Evolutionary conservation across 2,113 vertebrate genomes (phyloP).

Genomic region (Siniperca chuatsi): DNA sequence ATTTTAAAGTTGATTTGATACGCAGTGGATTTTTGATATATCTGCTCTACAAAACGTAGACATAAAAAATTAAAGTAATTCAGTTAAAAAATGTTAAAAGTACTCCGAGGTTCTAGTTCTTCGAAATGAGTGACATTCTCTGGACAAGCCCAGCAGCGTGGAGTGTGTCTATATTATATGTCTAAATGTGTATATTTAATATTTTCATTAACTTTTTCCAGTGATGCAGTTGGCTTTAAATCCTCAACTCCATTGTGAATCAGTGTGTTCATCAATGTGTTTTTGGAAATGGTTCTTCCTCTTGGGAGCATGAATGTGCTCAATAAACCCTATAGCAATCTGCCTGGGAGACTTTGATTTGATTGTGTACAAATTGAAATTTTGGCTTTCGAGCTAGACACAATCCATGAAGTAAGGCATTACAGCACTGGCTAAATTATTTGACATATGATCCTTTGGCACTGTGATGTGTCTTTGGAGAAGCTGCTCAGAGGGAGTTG

Average conservation of each 20-base stretch:
- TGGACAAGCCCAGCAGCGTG: neutral
- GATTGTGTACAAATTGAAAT: neutral
- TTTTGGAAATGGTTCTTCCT: neutral
- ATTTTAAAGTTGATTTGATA: no score
- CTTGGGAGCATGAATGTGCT: neutral
- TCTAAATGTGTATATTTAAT: no score
- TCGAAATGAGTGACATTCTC: neutral
- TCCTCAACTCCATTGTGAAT: neutral
- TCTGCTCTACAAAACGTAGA: no score
- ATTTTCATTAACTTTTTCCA: neutral
- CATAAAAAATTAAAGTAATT: no score
- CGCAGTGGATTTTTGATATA: neutral
- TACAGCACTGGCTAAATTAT: neutral
- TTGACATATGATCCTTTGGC: constrained; percentile 13
- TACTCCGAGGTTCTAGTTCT: neutral
- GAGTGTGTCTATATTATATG: neutral
- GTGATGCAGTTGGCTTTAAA: neutral
- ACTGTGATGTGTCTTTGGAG: neutral
- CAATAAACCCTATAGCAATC: neutral
- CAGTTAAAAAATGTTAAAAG: no score
- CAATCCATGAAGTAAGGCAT: neutral
- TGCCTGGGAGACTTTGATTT: neutral
- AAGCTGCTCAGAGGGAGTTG: constrained; percentile 12
- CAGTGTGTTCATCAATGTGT: neutral
- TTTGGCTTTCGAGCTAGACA: neutral